Percentiles rank a stretch among this genome's conserved stretches.
Conservation (phyloP, 37 sponge, comb jelly and placozoan species). For the Chondrilla cf. caribensis region DNA sequence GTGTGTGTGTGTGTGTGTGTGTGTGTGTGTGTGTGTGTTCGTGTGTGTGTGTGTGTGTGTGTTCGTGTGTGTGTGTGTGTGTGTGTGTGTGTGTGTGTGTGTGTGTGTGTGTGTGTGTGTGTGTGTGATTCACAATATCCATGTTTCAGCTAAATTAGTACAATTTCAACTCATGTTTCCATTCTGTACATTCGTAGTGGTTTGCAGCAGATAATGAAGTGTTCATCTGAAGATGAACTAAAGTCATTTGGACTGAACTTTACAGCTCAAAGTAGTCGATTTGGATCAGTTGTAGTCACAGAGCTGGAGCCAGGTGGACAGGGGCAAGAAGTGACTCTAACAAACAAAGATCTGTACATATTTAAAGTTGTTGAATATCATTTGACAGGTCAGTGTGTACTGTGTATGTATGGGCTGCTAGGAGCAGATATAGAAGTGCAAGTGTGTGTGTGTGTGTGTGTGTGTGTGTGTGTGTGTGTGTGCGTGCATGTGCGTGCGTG, state of each 20-base stretch:
- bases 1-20: too few species aligned
- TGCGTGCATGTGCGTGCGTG: not conserved
- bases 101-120: not conserved
- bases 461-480: not conserved
- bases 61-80: too few species aligned
- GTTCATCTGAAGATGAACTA: conserved; percentile 40
- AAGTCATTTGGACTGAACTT: conserved; percentile 33
- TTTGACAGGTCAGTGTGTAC: conserved; percentile 35
- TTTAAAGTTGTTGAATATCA: conserved; percentile 41
- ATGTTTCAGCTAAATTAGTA: not conserved
- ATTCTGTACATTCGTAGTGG: too few species aligned
- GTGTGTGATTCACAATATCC: not conserved
- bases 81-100: too few species aligned
- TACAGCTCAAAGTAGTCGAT: conserved; percentile 27
- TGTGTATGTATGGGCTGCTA: not conserved
- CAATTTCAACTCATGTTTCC: not conserved
- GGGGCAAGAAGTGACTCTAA: conserved; percentile 37
- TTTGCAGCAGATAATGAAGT: conserved; percentile 29
- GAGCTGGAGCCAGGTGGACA: conserved; percentile 59
- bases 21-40: too few species aligned
- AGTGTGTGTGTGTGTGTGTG: too few species aligned
- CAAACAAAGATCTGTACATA: conserved; percentile 51
- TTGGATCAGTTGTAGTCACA: conserved; percentile 53
- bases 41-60: too few species aligned
- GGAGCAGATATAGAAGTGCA: too few species aligned